Percentiles rank a stretch among this genome's conserved stretches.
Evolutionary conservation across 2,888 invertebrate species (phyloP).

Genomic region (Xestobium rufovillosum): DNA sequence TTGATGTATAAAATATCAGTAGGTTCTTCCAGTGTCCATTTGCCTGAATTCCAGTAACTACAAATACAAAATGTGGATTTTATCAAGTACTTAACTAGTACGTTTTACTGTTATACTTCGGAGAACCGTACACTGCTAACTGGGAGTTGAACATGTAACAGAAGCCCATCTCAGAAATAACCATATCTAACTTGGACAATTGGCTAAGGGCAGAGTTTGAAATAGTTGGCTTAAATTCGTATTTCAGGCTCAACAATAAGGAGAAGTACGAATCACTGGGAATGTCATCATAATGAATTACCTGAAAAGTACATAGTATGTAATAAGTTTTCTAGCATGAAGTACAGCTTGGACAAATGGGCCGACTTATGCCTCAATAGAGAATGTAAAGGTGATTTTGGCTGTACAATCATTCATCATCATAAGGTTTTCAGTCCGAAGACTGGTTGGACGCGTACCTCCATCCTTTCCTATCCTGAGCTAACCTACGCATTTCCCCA

Average conservation of each 20-base stretch:
- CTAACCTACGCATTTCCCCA: no score
- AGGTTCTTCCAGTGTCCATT: constrained; percentile 40
- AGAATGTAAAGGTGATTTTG: no score
- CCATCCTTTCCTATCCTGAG: no score
- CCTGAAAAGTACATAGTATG: no score
- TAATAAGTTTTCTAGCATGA: no score
- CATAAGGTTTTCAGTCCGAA: no score
- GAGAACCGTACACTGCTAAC: constrained; percentile 53
- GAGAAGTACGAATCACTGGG: constrained; percentile 51
- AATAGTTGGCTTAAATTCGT: constrained; percentile 46
- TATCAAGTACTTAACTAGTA: no score
- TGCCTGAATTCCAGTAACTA: constrained; percentile 59
- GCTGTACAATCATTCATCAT: no score
- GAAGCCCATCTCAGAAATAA: constrained; percentile 61
- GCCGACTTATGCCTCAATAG: no score
- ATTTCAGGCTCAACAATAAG: constrained; percentile 48
- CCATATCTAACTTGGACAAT: constrained; percentile 45
- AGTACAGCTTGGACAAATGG: no score
- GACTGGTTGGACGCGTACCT: no score
- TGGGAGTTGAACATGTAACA: constrained; percentile 63
- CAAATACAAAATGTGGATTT: no score
- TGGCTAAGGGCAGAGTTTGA: constrained; percentile 35
- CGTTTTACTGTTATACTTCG: constrained; percentile 44
- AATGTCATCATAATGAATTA: constrained; percentile 50
- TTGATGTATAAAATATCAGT: constrained; percentile 54